Evolutionary conservation across 2,797 vertebrate species (phyloP), one percentile per base, ranked within the genome.

Genomic region (Lepus townsendii): DNA sequence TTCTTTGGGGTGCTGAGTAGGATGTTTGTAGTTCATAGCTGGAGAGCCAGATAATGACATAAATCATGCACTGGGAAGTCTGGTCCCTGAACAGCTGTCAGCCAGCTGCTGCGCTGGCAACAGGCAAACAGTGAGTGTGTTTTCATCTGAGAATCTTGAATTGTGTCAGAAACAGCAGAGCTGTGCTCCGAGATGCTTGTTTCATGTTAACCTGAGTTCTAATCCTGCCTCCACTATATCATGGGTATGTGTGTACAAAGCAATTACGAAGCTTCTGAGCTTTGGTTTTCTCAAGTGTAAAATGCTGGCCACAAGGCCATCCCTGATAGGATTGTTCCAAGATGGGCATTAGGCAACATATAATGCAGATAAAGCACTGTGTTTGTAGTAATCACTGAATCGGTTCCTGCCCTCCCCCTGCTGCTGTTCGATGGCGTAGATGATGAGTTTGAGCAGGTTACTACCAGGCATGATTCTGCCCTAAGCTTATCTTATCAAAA

Each of bases 81-180:
- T 72, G 57, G 69, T 72, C 87, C 69, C 90, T 27, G 68, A 93
- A 69, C 95, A 95, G 96, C 94, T 95, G 88, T 90, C 78, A 71
- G 89, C 94, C 95, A 96, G 95, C 95, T 94, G 95, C 92, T 91
- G 65, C 7, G 1, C 57, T 85, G 62, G 69, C 92, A 78, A 85
- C 85, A 27, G 50, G 68, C 52, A 77, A 62, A 89, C 26, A 68
- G 83, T 10, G 7, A 32, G 69, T 26, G 52, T 47, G 66, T 62
- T 95, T 84, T 57, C 79, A 69, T 68, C 76, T 60, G 60, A 79
- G 75, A 85, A 50, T 78, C 30, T 69, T 47, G 16, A 17, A 60
- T 32, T 17, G 20, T 69, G 35, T 88, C 12, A 11, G 80, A 62
- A 62, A 78, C 32, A 71, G 62, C 88, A 76, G 84, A 73, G 73